These are phyloP conservation scores for Ciconia maguari DNA, from an alignment of 2,113 vertebrate species.

Conservation along the genomic window DNA sequence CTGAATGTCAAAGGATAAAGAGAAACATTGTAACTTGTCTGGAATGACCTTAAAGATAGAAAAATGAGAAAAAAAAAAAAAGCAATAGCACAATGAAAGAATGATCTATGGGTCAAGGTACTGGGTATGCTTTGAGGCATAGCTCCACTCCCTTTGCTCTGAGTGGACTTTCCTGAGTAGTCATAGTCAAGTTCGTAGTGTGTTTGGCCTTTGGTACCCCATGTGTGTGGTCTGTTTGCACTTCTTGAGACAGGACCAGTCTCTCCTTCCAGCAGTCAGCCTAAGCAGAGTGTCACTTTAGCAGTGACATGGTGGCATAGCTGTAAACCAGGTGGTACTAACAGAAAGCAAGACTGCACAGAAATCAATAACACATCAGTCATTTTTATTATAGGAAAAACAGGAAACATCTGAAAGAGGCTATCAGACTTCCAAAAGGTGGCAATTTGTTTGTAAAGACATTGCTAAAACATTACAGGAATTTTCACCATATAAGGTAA, in stretches of 20 bases:
- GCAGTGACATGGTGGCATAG: background rate
- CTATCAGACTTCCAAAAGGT: background rate
- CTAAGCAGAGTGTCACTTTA: background rate
- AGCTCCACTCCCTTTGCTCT: background rate
- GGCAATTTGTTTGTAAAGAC: constrained; percentile 6
- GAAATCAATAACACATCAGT: background rate
- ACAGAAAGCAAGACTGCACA: constrained; percentile 6
- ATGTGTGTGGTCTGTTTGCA: background rate
- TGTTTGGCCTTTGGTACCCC: background rate
- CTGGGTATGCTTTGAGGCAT: background rate
- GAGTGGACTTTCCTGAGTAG: background rate
- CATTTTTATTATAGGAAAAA: constrained; percentile 15
- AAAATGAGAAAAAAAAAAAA: background rate
- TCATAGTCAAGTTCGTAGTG: background rate
- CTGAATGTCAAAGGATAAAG: background rate
- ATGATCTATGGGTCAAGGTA: background rate
- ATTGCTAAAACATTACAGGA: background rate
- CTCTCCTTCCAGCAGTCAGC: background rate
- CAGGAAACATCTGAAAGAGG: constrained; percentile 50
- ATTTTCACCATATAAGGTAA: constrained; percentile 9
- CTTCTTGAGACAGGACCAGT: background rate
- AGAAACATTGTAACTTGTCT: background rate
- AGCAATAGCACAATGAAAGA: background rate
- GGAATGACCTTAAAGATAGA: background rate
- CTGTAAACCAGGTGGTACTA: constrained; percentile 9